Evolutionary conservation across 2,888 invertebrate genomes (phyloP).

Genomic region (Eurois occulta): DNA sequence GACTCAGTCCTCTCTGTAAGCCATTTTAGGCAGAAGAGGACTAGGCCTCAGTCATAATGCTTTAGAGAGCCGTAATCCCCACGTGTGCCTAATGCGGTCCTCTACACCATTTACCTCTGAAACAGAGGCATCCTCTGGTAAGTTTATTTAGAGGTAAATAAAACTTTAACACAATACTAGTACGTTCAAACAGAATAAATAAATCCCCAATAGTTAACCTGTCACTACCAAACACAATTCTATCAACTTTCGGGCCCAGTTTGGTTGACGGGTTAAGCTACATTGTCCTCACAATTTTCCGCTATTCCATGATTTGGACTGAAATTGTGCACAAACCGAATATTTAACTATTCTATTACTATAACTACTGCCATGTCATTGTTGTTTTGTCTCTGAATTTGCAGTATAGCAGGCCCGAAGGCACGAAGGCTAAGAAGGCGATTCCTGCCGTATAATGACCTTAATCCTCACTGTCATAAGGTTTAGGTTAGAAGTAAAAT

Average conservation of each 20-base stretch:
- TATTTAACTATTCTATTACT: constrained; percentile 24
- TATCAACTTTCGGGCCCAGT: not conserved
- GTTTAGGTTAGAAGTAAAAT: not conserved
- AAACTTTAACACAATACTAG: not conserved
- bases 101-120: not conserved
- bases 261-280: constrained; percentile 3
- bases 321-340: not conserved
- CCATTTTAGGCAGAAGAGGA: not conserved
- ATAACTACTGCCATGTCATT: not conserved
- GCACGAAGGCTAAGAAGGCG: no score
- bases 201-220: not conserved
- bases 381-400: not conserved
- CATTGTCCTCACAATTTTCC: constrained; percentile 1
- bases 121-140: not conserved
- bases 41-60: not conserved
- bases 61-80: not conserved
- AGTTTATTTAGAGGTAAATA: not conserved
- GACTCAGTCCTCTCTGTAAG: not conserved
- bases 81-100: not conserved
- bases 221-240: constrained; percentile 28
- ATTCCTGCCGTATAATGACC: not conserved
- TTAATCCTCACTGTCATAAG: not conserved
- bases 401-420: not conserved
- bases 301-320: not conserved
- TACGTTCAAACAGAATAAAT: not conserved